A percentile compares a stretch with the other conserved stretches of the same genome.
These are phyloP conservation scores for Bellardia pandia DNA, from an alignment of 2,888 invertebrate genomes.

Conservation along the genomic window DNA sequence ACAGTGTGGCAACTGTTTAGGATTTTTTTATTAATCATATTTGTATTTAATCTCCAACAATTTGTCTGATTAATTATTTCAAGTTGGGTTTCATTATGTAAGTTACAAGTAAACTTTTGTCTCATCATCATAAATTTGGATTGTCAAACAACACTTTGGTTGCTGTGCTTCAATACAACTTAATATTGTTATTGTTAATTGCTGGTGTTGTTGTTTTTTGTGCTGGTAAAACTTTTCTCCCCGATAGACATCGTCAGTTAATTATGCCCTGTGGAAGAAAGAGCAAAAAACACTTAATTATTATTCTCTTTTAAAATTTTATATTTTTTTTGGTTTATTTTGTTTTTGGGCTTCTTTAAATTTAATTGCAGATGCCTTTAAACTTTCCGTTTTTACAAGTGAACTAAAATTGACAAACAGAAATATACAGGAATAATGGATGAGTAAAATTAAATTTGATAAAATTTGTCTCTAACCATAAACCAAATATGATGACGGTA, in stretches of 20 bases:
- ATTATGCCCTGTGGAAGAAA: constrained; percentile 53
- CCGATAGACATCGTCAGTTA: constrained; percentile 62
- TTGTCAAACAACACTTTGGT: constrained; percentile 55
- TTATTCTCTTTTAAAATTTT: constrained; percentile 2
- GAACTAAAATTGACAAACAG: constrained; percentile 40
- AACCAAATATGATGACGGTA: not conserved
- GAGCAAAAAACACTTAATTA: constrained; percentile 3
- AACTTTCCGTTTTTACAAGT: constrained; percentile 14
- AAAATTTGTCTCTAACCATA: constrained; percentile 41
- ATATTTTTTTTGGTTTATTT: constrained; percentile 4
- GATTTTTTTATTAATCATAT: constrained; percentile 45
- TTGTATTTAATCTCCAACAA: constrained; percentile 63
- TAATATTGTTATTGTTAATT: constrained; percentile 12
- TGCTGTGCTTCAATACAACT: constrained; percentile 38
- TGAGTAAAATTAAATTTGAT: constrained; percentile 42
- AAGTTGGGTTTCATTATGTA: constrained; percentile 69
- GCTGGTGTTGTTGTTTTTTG: not conserved
- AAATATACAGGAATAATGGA: not conserved
- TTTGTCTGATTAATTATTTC: constrained; percentile 70
- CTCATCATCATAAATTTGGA: constrained; percentile 56
- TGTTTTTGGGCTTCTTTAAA: constrained; percentile 23
- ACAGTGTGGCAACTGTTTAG: not conserved
- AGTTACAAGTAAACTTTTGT: constrained; percentile 56
- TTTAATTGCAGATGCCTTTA: constrained; percentile 38
- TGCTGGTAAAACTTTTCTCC: constrained; percentile 19